Evolutionary conservation across 2,888 invertebrate species (phyloP), one percentile per base, ranked within the genome.

Genomic region (Chaetogeoica ovagalla): DNA sequence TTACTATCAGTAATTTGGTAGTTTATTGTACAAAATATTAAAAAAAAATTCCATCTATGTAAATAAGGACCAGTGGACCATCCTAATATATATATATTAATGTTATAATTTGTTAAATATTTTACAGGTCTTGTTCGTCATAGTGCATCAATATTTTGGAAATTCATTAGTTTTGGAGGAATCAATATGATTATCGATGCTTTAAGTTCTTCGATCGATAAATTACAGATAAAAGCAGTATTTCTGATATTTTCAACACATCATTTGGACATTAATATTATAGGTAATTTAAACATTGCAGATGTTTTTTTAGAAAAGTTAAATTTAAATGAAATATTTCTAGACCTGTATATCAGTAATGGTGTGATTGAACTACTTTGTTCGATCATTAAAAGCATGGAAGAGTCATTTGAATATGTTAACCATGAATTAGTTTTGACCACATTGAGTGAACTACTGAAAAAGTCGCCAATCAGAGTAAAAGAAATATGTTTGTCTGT

Each of bases 101-200:
- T n/a, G n/a, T n/a, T n/a, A n/a, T n/a, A n/a, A n/a, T n/a, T n/a
- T n/a, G n/a, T n/a, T n/a, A n/a, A n/a, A n/a, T n/a, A n/a, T n/a
- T n/a, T n/a, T 13, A 48, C 19, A 79, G 79, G 71, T 43, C n/a
- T 70, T 43, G 43, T 79, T 5, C 79, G 79, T 39, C 15, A 79
- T 2, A 71, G 57, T 81, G 65, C 73, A 30, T 2, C n/a, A 37
- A 82, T 21, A 7, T 83, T 60, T 77, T 82, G 68, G 71, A 39
- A 81, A 17, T 74, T 83, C 11, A 75, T 83, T 72, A 23, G 19
- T 6, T 1, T 23, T 13, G 63, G 71, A 19, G 79, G 79, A 21
- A 65, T 23, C 6, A 37, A 71, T 57, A 23, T 79, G 39, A 57
- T 79, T 65, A 7, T 79, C 19, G 19, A 43, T 19, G 43, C 63